These are phyloP conservation scores for Rhagophthalmus giganteus DNA, from an alignment of 2,888 invertebrate species.

Conservation along the genomic window DNA sequence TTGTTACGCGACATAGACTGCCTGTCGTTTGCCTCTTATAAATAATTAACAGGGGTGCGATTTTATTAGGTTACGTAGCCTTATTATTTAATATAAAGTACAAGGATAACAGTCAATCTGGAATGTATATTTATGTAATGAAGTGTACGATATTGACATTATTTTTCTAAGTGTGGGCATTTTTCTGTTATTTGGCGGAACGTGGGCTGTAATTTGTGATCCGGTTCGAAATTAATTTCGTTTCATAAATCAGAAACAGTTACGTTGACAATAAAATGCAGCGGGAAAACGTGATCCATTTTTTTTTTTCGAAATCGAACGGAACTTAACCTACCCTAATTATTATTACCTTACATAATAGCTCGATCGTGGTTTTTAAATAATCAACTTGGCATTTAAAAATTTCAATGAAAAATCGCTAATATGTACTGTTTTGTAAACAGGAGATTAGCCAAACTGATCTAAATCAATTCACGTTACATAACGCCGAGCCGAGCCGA, in stretches of 20 bases:
- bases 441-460: background rate
- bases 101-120: background rate
- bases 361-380: no score
- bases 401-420: background rate
- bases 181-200: background rate
- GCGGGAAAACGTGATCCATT: background rate
- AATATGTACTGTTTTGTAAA: background rate
- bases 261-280: background rate
- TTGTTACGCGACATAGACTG: slow-evolving; percentile 3
- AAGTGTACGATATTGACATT: background rate
- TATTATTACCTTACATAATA: background rate
- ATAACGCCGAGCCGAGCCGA: background rate
- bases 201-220: background rate
- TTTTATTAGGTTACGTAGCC: slow-evolving; percentile 3
- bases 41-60: background rate
- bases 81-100: slow-evolving; percentile 8
- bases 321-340: no score
- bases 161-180: background rate
- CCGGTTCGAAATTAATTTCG: background rate
- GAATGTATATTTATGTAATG: background rate
- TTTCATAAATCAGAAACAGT: background rate
- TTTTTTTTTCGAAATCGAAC: background rate
- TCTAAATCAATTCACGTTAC: background rate
- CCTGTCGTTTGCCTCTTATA: slow-evolving; percentile 1
- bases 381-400: no score